Evolutionary conservation across 2,113 vertebrate species (phyloP), one percentile per base, ranked within the genome.

Genomic region (Polypterus bichir): DNA sequence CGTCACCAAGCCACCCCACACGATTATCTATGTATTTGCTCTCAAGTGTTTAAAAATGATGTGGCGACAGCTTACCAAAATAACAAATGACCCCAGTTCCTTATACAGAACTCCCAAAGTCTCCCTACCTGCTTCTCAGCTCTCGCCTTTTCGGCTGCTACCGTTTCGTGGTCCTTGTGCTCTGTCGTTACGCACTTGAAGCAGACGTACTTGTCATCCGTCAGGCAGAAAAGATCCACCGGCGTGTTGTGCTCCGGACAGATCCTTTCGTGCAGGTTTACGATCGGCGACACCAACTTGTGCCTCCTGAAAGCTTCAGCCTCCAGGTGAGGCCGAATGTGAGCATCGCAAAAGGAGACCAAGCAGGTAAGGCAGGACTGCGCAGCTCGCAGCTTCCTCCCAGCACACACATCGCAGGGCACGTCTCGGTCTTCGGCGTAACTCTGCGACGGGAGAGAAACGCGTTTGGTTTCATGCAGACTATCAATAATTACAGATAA

Each of bases 401-500:
- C 47, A 46, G 46, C 9, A 27, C 64, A 65, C 11, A 54, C 46
- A 45, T 65, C 64, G 3, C 64, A 65, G 4, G 46, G 53, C 9
- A 47, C 54, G 10, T 47, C 48, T 11, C 11, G 27, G 27, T 27
- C 27, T 27, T n/a, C n/a, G 56, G 55, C 2, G 4, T 0, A 45
- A 2, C 2, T 9, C 0, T 49, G 48, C 7, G 7, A 1, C 0
- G 9, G 3, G 1, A 1, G 2, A 56, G 9, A 2, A 1, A 47
- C 4, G 0, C 1, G 0, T 0, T 2, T 10, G 5, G 5, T 3
- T 45, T 54, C 62, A 47, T 44, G 49, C 0, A 72, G 44, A 52
- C 59, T 7, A 47, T 85, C 72, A 66, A 85, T 58, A 67, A 89
- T 53, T 0, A 3, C n/a, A 53, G 59, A 59, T 46, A 88, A 72